A percentile compares a stretch with the other conserved stretches of the same genome.
phyloP scores from a whole-genome alignment of 1,140 invertebrate species.

The Eriocheir sinensis region DNA sequence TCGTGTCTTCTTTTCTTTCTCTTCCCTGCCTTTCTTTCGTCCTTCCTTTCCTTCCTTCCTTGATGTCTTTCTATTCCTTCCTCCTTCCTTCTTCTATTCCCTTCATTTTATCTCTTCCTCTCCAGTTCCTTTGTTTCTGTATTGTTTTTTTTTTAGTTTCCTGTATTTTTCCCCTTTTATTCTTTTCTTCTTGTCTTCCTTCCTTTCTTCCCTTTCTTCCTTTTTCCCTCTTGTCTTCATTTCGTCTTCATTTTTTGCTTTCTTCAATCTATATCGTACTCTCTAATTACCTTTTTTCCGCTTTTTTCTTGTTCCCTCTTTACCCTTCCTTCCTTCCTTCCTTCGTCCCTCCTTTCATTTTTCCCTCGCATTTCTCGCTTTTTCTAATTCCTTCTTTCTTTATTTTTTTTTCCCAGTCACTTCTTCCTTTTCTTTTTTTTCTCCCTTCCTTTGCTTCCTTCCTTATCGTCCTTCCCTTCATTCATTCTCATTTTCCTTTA shows the following conservation, averaged over 20 bases:
- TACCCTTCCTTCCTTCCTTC: no score
- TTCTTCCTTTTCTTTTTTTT: not conserved
- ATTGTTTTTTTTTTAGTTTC: not conserved
- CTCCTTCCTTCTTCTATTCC: no score
- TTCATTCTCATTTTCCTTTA: no score
- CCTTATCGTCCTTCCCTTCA: no score
- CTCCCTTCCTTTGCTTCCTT: not conserved
- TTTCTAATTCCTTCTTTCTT: not conserved
- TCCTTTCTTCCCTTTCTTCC: not conserved
- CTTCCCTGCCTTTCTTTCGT: no score
- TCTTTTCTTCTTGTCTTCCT: not conserved
- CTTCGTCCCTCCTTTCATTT: not conserved
- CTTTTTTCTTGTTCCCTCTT: no score
- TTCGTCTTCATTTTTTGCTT: no score
- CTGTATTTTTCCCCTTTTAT: not conserved
- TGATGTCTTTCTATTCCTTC: no score
- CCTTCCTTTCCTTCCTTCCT: not conserved
- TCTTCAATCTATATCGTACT: no score
- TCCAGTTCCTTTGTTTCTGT: not conserved
- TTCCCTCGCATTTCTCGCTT: slow-evolving; percentile 34
- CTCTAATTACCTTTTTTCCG: no score
- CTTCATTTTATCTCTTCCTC: not conserved
- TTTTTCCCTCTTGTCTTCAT: no score
- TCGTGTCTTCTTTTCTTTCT: no score
- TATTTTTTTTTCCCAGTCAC: not conserved